Base-by-base conservation (phyloP, 2,113 vertebrate genomes). In the Taxidea taxus region DNA sequence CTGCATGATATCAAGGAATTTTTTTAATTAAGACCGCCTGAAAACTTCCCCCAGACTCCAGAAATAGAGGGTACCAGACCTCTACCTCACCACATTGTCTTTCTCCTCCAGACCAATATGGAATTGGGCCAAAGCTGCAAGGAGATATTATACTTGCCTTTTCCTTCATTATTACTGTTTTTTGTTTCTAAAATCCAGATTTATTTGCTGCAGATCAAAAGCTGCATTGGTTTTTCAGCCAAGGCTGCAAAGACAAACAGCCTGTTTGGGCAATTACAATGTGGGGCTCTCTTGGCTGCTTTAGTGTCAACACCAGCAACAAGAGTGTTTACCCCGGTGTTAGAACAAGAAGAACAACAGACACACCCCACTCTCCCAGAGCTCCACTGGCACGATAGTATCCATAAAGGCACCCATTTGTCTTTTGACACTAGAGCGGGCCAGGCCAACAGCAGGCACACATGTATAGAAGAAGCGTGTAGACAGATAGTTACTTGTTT, bases 401-500 rank as follows among this genome's bases (percentile, higher is more conserved):
- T 0, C 56, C 49, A 92, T 47, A 85, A 23, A 94, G 62, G 44
- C 37, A 60, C 66, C 68, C 29, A 49, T 70, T 89, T 93, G 75
- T 58, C 82, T 89, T 85, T 47, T 88, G 29, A 88, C 87, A 91
- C 77, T 81, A 31, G 34, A 42, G 70, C 90, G 62, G 56, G 60
- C 83, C 75, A 88, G 29, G 75, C 86, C 74, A 70, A 84, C 72
- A 89, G 44, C 11, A 23, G 68, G 87, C 82, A 93, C 42, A 75
- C 74, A 49, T 74, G 84, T 64, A 42, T 37, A 81, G 89, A 96
- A 18, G 42, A 84, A 95, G 74, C 7, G 1, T 96, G 85, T 92
- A 72, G 87, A 82, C 84, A 95, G 97, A 90, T 68, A 97, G 95
- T 96, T 90, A 96, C 93, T 97, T 97, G 93, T 96, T 95, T 97